These are phyloP conservation scores for Mayetiola destructor DNA, from an alignment of 2,888 invertebrate genomes.

Conservation along the genomic window DNA sequence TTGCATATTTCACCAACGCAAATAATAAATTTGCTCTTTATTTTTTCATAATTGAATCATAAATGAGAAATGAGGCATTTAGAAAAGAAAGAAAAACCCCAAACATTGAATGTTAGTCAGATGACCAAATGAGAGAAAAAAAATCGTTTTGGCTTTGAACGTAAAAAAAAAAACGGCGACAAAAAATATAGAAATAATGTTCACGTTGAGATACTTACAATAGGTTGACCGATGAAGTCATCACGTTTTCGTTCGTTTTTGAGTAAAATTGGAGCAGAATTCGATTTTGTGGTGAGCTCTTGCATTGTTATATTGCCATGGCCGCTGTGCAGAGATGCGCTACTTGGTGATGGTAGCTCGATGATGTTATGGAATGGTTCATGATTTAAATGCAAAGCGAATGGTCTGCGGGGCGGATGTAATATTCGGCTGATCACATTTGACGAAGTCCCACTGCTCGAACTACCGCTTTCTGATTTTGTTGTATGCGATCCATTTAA, in stretches of 20 bases:
- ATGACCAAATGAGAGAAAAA: too few relatives aligned
- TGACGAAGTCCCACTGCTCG: slow-evolving; percentile 14
- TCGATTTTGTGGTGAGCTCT: slow-evolving; percentile 34
- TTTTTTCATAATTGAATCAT: too few relatives aligned
- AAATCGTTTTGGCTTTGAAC: neutral
- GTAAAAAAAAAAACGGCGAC: slow-evolving; percentile 11
- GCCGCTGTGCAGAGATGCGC: slow-evolving; percentile 34
- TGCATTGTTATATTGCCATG: slow-evolving; percentile 29
- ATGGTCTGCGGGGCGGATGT: slow-evolving; percentile 24
- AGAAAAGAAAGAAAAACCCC: too few relatives aligned
- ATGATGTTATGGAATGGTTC: slow-evolving; percentile 33
- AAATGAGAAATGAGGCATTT: too few relatives aligned
- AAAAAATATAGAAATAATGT: slow-evolving; percentile 8
- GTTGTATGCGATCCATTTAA: neutral
- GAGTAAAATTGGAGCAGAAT: slow-evolving; percentile 33
- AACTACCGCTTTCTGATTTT: slow-evolving; percentile 7
- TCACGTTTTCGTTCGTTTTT: slow-evolving; percentile 31
- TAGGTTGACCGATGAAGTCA: slow-evolving; percentile 32
- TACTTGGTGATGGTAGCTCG: slow-evolving; percentile 34
- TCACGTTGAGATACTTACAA: slow-evolving; percentile 26
- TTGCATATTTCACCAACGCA: too few relatives aligned
- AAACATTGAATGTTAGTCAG: too few relatives aligned
- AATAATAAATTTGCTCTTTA: too few relatives aligned
- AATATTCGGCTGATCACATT: neutral
- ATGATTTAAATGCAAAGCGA: slow-evolving; percentile 31